Evolutionary conservation across 2,797 vertebrate species (phyloP).

Genomic region (Gallirallus australis): DNA sequence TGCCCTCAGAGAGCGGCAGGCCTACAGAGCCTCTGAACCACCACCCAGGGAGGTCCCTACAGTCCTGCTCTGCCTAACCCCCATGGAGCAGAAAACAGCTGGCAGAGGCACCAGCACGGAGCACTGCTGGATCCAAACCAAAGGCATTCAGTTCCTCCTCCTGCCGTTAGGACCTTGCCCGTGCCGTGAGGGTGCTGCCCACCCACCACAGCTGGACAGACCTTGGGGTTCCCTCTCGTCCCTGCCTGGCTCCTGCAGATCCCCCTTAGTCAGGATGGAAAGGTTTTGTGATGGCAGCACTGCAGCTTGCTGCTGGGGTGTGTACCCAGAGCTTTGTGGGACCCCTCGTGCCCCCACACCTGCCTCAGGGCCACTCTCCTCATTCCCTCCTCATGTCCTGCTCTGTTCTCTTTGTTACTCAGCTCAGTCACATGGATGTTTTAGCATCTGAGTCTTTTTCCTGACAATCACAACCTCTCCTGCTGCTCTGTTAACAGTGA

Average conservation of each 20-base stretch:
- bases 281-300: not conserved
- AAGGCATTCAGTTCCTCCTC: not conserved
- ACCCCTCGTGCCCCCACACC: accelerated
- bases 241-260: not conserved
- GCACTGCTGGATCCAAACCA: accelerated
- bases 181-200: not conserved
- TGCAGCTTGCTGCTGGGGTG: not conserved
- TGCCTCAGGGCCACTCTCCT: not conserved
- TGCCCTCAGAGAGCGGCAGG: not conserved
- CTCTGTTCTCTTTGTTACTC: not conserved
- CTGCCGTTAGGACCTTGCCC: not conserved
- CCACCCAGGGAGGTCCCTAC: not conserved
- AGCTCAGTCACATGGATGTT: not conserved
- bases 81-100: not conserved
- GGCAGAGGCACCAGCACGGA: not conserved
- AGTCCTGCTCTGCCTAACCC: not conserved
- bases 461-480: not conserved
- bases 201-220: not conserved
- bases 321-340: not conserved
- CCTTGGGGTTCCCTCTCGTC: not conserved
- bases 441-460: not conserved
- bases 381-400: not conserved
- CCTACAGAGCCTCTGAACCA: not conserved
- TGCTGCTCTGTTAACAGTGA: not conserved
- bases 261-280: not conserved